Base-by-base conservation (phyloP, 2,797 vertebrate species). In the Eulemur albifrons region DNA sequence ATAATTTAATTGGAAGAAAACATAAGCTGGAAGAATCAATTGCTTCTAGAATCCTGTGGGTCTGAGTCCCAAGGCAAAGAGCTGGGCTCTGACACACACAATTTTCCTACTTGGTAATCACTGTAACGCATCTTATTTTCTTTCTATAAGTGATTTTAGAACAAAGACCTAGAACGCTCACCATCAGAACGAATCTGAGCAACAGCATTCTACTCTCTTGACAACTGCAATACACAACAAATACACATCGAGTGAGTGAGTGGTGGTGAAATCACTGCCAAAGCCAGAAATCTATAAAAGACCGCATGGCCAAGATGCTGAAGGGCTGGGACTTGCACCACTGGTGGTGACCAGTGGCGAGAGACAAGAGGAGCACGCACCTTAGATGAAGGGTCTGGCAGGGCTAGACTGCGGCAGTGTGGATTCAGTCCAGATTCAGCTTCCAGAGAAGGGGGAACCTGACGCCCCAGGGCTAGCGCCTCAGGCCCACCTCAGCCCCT, bases 261-360 rank as follows among this genome's bases (percentile, higher is more conserved):
- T 12, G 12, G 35, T 14, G 17, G 23, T 13, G 84, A 76, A n/a
- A 40, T 27, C 12, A 17, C 40, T 3, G 50, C 35, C 63, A 0
- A 27, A 20, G 75, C 6, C 50, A 61, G 48, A 52, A n/a, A 18
- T 1, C 5, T 7, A 32, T 18, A 10, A 2, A 32, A 32, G 45
- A 35, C 25, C 17, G 17, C 38, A 25, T 2, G 35, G 27, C 14
- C 18, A 2, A 14, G 45, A n/a, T 0, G 18, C 65, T 7, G 3
- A 20, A 4, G 25, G 25, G 72, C 54, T 0, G 43, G 61, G n/a
- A 23, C 30, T 4, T 17, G 15, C 48, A 9, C 38, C 15, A 27
- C 50, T 30, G 3, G 15, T 3, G 8, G 5, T 11, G 5, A 6
- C 10, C 9, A 0, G 23, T 2, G 27, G 40, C n/a, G 21, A 30